Evolutionary conservation across 2,888 invertebrate genomes (phyloP), one percentile per base, ranked within the genome.

Genomic region (Hydrotaea cyrtoneurina): DNA sequence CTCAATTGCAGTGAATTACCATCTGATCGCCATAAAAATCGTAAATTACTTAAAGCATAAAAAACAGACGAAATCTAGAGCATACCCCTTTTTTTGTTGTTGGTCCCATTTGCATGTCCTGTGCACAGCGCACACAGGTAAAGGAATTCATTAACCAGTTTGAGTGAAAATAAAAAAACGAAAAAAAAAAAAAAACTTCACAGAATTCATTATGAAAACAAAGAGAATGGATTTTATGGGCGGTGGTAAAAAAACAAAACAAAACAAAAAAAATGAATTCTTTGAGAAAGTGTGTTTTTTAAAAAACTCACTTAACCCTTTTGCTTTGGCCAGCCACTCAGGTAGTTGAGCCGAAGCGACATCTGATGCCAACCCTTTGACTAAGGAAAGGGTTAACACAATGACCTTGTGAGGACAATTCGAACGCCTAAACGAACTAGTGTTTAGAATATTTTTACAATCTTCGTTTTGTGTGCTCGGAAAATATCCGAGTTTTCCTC

Each of bases 41-140:
- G 21, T 57, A 73, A 81, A 81, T 43, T 64, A 64, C 31, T 64
- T 55, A 81, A 55, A 75, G 8, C 19, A 26, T 76, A 62, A 81
- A 81, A 73, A 82, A 81, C 57, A 64, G 36, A 13, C 55, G 43
- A 77, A 71, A 78, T 77, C 73, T 73, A 21, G 36, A 55, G 55
- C 26, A 76, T n/a, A 21, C 11, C 1, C 2, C 17, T 26, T n/a
- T n/a, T n/a, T n/a, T n/a, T n/a, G n/a, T n/a, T n/a, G n/a, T n/a
- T 46, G n/a, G 36, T 31, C 50, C 53, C 36, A 75, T 50, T n/a
- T 15, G 11, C n/a, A 4, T 10, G 23, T 55, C 55, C 55, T 64
- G 17, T 17, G 31, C n/a, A n/a, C 59, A 62, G 57, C n/a, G 17
- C 64, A 31, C 11, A 46, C 77, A 77, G 72, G 77, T 73, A 73